Conservation (phyloP, 23 tunicate genomes). For the Corella eumyota region DNA sequence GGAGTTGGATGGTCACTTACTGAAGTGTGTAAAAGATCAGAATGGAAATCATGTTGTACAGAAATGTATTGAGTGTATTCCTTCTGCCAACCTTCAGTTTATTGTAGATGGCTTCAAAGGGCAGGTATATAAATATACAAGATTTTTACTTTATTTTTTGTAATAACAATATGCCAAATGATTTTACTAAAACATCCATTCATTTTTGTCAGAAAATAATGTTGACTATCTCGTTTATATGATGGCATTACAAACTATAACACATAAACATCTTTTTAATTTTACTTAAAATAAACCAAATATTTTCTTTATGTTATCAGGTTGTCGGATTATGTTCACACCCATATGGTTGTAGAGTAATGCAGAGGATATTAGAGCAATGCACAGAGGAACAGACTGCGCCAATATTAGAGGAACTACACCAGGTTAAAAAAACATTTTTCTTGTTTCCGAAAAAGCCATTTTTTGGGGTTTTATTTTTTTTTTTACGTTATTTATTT, state of each 20-base stretch:
- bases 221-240: conserved; percentile 9
- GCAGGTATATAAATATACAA: conserved; percentile 39
- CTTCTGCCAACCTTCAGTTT: conserved; percentile 84
- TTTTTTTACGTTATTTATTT: neutral
- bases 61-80: conserved; percentile 96
- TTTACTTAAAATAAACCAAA: no score
- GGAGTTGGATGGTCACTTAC: conserved; percentile 87
- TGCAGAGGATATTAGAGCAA: conserved; percentile 97
- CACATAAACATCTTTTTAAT: no score
- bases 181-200: conserved; percentile 1
- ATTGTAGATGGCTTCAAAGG: conserved; percentile 97
- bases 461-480: neutral
- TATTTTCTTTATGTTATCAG: conserved; percentile 15
- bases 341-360: conserved; percentile 97
- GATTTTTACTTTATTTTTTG: neutral
- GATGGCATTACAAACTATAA: no score
- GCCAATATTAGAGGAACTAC: conserved; percentile 85
- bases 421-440: conserved; percentile 42
- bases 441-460: neutral
- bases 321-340: conserved; percentile 76
- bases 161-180: neutral
- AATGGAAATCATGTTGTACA: conserved; percentile 99
- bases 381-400: conserved; percentile 93
- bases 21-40: conserved; percentile 98
- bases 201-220: conserved; percentile 4